A percentile compares a stretch with the other conserved stretches of the same genome.
These are phyloP conservation scores for Neoarius graeffei DNA, from an alignment of 2,113 vertebrate genomes.

Conservation along the genomic window DNA sequence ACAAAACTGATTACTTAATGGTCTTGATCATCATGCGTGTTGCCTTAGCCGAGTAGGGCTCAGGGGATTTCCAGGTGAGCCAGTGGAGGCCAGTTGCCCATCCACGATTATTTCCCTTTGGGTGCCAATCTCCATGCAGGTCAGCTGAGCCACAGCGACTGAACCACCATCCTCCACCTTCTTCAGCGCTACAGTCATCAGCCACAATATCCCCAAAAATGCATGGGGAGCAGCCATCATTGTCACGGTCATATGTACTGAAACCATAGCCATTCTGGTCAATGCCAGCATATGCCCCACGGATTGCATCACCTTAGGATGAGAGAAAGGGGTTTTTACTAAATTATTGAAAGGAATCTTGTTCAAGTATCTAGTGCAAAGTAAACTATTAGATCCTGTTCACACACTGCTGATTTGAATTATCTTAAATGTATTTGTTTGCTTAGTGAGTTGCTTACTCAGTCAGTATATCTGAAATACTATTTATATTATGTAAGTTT, in stretches of 20 bases:
- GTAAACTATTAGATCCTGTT: not conserved
- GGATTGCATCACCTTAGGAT: slow-evolving; percentile 63
- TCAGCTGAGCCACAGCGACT: slow-evolving; percentile 66
- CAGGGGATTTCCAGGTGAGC: slow-evolving; percentile 63
- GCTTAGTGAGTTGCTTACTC: not conserved
- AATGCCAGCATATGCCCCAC: slow-evolving; percentile 32
- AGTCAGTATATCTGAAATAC: not conserved
- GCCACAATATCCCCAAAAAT: slow-evolving; percentile 53
- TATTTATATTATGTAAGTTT: not conserved
- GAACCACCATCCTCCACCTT: slow-evolving; percentile 66
- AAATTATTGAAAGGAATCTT: not conserved
- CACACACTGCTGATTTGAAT: not conserved
- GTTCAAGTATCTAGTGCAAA: not conserved
- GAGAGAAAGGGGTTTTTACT: not conserved
- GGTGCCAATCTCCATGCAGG: slow-evolving; percentile 64
- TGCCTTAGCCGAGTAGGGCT: slow-evolving; percentile 53
- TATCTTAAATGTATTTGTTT: not conserved
- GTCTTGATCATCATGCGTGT: slow-evolving; percentile 59
- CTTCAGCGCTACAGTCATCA: not conserved
- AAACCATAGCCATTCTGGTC: slow-evolving; percentile 68
- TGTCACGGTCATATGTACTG: slow-evolving; percentile 65
- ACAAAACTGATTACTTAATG: not conserved
- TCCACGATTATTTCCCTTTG: slow-evolving; percentile 39
- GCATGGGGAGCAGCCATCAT: slow-evolving; percentile 63
- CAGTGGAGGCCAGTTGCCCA: slow-evolving; percentile 70